Conservation (phyloP, 2,113 vertebrate genomes). For the Athene cunicularia region DNA sequence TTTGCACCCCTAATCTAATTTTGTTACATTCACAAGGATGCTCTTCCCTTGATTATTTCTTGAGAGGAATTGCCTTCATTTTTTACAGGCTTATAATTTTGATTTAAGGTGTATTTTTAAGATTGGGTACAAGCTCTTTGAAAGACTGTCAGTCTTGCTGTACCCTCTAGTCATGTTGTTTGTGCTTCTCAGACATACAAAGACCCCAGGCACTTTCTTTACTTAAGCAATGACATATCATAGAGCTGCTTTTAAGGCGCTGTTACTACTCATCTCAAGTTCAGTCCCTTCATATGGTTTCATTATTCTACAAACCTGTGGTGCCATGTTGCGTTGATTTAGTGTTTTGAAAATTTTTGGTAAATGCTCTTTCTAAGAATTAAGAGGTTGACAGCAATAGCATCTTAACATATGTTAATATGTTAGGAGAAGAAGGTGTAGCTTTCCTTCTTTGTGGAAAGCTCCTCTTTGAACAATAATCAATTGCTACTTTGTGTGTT, state of each 20-base stretch:
- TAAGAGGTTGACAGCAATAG: neutral
- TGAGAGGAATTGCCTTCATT: neutral
- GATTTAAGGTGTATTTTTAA: neutral
- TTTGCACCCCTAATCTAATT: neutral
- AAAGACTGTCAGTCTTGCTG: neutral
- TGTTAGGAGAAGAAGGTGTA: neutral
- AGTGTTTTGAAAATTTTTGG: neutral
- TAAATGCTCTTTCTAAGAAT: neutral
- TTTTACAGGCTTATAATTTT: neutral
- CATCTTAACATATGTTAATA: neutral
- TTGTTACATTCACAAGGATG: neutral
- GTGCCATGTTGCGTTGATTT: accelerated
- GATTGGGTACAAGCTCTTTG: neutral
- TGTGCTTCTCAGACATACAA: neutral
- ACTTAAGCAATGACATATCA: neutral
- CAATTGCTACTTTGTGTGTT: neutral
- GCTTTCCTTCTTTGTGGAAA: neutral
- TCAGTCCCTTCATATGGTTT: neutral
- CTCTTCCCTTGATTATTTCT: neutral
- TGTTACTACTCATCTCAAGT: neutral
- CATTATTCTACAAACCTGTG: neutral
- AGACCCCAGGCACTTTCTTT: neutral
- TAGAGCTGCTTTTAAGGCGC: neutral
- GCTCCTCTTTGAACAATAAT: neutral
- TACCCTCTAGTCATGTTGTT: neutral